Base-by-base conservation (phyloP, 2,888 invertebrate species). In the Euzetes globulus region DNA sequence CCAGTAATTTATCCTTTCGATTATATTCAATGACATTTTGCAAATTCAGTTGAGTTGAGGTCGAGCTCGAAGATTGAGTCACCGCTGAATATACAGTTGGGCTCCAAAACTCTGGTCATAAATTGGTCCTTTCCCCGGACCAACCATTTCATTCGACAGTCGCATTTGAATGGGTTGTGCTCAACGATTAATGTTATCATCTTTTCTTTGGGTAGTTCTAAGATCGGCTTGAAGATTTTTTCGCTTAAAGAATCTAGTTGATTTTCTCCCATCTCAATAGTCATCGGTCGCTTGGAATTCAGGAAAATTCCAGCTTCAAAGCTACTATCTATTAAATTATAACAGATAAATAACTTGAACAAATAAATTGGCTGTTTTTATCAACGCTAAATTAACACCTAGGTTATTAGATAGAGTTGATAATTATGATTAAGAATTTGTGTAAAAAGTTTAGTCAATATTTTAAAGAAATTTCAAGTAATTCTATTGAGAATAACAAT, bases 221-320 rank as follows among this genome's bases (percentile, higher is more conserved):
- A 45, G 11, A 68, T 45, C 1, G 68, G 68, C 22, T 19, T 45
- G 22, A 68, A 68, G 15, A 68, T 15, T 11, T 45, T 68, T 25
- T 68, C 41, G 6, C 22, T 22, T 1, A 68, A 45, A 11, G 41
- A 68, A 7, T 29, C 33, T 4, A 68, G 41, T 2, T 41, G 19
- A 22, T 41, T 45, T 9, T 45, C n/a, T 5, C 45, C 19, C 33
- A 45, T 15, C 68, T 68, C 68, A 45, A 68, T 19, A 45, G 68
- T 68, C 9, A 68, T 22, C 22, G 68, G 22, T 1, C 68, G 37
- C n/a, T 68, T 68, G 9, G 68, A 19, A 19, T 68, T 22, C 68
- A 68, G 15, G 15, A 68, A 68, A n/a, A 68, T 68, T 4, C 68
- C 68, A 15, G 3, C 13, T 22, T 68, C 41, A 45, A 68, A 68